Evolutionary conservation across 1,140 invertebrate species (phyloP).

Genomic region (Periplaneta americana): DNA sequence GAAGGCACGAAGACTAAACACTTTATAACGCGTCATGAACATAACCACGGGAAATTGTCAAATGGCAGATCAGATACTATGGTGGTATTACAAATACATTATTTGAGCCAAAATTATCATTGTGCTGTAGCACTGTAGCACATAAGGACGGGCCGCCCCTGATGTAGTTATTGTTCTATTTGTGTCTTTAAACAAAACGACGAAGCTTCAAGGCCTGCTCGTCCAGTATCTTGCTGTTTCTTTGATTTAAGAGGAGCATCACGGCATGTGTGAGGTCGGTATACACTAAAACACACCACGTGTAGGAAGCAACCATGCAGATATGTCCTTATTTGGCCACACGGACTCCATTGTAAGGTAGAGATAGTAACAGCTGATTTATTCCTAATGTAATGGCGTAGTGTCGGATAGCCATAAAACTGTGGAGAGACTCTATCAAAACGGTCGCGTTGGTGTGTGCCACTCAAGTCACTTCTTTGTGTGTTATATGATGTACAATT

Average conservation of each 20-base stretch:
- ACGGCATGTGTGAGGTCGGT: neutral
- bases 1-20: too few species aligned
- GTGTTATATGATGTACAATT: neutral
- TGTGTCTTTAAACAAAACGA: neutral
- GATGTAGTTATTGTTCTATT: neutral
- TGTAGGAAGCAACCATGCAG: neutral
- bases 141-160: too few species aligned
- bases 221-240: neutral
- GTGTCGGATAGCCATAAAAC: neutral
- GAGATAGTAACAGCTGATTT: neutral
- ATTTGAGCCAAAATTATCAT: too few species aligned
- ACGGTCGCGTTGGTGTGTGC: neutral
- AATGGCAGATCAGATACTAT: too few species aligned
- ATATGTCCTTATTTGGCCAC: neutral
- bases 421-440: neutral
- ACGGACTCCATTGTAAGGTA: neutral
- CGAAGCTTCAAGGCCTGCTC: neutral
- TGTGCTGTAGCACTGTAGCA: too few species aligned
- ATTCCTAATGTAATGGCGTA: neutral
- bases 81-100: too few species aligned
- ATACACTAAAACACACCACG: neutral
- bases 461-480: neutral
- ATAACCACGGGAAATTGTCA: too few species aligned
- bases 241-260: neutral
- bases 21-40: too few species aligned